A percentile compares a stretch with the other conserved stretches of the same genome.
Conservation (phyloP, 1,140 invertebrate genomes). For the Meloidogyne chitwoodi region DNA sequence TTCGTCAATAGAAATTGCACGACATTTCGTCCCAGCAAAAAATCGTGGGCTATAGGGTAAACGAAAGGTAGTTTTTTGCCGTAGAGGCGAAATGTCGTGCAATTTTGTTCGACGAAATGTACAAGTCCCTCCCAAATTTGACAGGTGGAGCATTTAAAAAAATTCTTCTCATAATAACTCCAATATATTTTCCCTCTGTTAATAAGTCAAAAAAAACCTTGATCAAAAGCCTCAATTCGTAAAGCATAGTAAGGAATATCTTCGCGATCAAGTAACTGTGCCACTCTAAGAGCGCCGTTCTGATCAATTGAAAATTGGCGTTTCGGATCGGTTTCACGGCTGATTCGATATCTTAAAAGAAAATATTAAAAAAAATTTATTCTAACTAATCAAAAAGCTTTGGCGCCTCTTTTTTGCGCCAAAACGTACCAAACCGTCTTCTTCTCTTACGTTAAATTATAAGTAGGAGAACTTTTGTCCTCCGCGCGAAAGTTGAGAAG, state of each 20-base stretch:
- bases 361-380: too few species aligned
- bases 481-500: constrained; percentile 56
- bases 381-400: too few species aligned
- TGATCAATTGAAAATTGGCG: constrained; percentile 60
- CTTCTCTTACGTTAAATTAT: constrained; percentile 52
- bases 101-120: too few species aligned
- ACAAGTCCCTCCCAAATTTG: too few species aligned
- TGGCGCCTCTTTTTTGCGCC: neutral
- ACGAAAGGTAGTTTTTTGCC: too few species aligned
- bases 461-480: constrained; percentile 48
- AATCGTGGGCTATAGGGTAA: too few species aligned
- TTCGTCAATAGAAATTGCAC: too few species aligned
- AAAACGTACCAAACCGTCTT: neutral
- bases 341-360: constrained; percentile 49
- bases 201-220: constrained; percentile 33
- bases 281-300: constrained; percentile 53
- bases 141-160: too few species aligned
- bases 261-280: constrained; percentile 50
- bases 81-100: too few species aligned
- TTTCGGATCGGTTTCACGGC: constrained; percentile 58
- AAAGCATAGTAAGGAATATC: constrained; percentile 53
- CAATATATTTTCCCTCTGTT: too few species aligned
- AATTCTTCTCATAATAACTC: too few species aligned
- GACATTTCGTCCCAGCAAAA: too few species aligned
- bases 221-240: constrained; percentile 55